These are phyloP conservation scores for Anthonomus grandis DNA, from an alignment of 1,140 invertebrate species.

Conservation along the genomic window DNA sequence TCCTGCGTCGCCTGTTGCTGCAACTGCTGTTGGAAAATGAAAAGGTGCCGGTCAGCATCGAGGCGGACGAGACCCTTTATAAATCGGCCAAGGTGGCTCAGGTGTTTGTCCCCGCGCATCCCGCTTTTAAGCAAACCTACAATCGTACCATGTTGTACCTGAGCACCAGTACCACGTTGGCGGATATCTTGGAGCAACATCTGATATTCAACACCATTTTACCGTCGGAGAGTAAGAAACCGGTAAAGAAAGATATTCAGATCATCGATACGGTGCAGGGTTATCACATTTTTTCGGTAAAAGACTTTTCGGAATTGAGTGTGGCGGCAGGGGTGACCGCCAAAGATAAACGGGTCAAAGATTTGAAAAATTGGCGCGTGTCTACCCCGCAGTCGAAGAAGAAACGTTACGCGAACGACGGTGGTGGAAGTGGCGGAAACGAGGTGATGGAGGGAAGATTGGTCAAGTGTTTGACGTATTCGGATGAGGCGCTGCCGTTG, in stretches of 20 bases:
- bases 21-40: constrained; percentile 84
- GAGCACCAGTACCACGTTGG: constrained; percentile 68
- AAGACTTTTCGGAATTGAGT: constrained; percentile 61
- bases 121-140: constrained; percentile 49
- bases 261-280: constrained; percentile 23
- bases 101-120: constrained; percentile 45
- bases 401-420: constrained; percentile 39
- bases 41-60: constrained; percentile 63
- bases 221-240: constrained; percentile 32
- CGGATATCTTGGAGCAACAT: constrained; percentile 52
- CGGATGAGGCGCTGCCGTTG: constrained; percentile 42
- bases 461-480: constrained; percentile 40
- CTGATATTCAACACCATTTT: constrained; percentile 47
- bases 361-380: constrained; percentile 59
- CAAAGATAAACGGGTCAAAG: constrained; percentile 78
- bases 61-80: constrained; percentile 46
- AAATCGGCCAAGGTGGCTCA: constrained; percentile 44
- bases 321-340: constrained; percentile 77
- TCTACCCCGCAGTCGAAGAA: constrained; percentile 43
- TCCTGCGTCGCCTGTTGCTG: constrained; percentile 79
- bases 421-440: neutral
- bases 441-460: constrained; percentile 38
- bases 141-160: constrained; percentile 66
- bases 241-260: constrained; percentile 10
- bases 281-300: constrained; percentile 44